phyloP scores from a whole-genome alignment of 2,797 vertebrate species.

The Mionectes olivaceus region DNA sequence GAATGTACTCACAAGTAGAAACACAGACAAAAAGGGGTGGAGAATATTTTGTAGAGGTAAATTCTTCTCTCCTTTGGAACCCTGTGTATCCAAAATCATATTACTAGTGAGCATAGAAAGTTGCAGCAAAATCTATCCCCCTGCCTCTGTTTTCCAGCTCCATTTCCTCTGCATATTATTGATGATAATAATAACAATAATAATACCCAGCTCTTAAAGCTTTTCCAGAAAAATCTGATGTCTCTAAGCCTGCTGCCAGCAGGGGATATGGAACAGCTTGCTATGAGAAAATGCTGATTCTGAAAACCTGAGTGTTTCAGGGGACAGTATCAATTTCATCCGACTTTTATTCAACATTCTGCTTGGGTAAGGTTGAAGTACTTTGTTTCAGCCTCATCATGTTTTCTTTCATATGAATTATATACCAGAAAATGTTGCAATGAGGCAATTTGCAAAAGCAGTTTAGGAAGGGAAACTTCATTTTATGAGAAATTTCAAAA shows the following conservation, averaged over 20 bases:
- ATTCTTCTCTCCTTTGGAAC: not conserved
- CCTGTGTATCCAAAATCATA: not conserved
- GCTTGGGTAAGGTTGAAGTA: constrained; percentile 35
- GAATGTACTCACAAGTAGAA: not conserved
- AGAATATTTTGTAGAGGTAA: not conserved
- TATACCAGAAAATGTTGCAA: not conserved
- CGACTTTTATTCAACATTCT: constrained; percentile 68
- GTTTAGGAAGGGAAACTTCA: not conserved
- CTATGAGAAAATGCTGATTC: constrained; percentile 61
- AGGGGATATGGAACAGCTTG: constrained; percentile 48
- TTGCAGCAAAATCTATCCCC: not conserved
- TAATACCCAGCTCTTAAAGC: constrained; percentile 43
- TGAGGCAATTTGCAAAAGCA: not conserved
- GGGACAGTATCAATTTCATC: constrained; percentile 61
- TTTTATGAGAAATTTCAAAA: constrained; percentile 14
- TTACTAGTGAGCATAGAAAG: not conserved
- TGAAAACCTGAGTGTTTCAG: constrained; percentile 39
- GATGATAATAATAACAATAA: constrained; percentile 58
- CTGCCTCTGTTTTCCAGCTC: constrained; percentile 26
- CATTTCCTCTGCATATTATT: constrained; percentile 42
- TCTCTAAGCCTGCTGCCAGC: constrained; percentile 42
- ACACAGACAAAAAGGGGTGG: rapidly evolving
- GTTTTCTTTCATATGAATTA: not conserved
- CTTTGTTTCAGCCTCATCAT: constrained; percentile 45
- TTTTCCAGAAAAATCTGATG: constrained; percentile 56